phyloP scores from a whole-genome alignment of 2,797 vertebrate genomes.

The Falco cherrug region DNA sequence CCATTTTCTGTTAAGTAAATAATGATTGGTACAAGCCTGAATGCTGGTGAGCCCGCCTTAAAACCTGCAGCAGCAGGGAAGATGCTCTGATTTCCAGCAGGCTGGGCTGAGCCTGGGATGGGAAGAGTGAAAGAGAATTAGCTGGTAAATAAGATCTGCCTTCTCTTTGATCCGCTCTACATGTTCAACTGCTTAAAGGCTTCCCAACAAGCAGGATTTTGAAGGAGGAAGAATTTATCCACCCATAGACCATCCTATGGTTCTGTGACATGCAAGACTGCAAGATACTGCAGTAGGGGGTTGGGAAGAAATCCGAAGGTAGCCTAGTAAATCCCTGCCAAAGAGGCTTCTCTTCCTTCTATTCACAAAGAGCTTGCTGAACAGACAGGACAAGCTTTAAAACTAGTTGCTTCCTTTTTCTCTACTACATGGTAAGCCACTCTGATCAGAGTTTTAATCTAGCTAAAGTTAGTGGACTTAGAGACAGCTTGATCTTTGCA shows the following conservation, averaged over 20 bases:
- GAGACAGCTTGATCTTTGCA: neutral
- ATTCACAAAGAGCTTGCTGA: neutral
- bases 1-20: neutral
- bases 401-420: neutral
- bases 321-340: slow-evolving; percentile 34
- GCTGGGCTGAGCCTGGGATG: slow-evolving; percentile 3
- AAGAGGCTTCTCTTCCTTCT: slow-evolving; percentile 42
- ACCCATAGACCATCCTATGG: neutral
- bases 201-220: slow-evolving; percentile 42
- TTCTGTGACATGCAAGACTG: neutral
- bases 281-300: neutral
- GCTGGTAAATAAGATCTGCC: slow-evolving; percentile 54
- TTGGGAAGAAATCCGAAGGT: slow-evolving; percentile 5
- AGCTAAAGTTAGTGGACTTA: neutral
- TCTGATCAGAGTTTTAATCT: slow-evolving; percentile 38
- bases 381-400: neutral
- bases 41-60: neutral
- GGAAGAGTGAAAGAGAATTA: slow-evolving; percentile 63
- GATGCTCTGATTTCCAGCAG: neutral
- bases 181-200: slow-evolving; percentile 49
- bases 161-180: slow-evolving; percentile 42
- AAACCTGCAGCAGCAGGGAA: neutral
- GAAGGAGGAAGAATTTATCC: slow-evolving; percentile 13
- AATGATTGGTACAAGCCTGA: neutral
- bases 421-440: neutral